Base-by-base conservation (phyloP, 2,113 vertebrate genomes). In the Pollimyrus isidori region DNA sequence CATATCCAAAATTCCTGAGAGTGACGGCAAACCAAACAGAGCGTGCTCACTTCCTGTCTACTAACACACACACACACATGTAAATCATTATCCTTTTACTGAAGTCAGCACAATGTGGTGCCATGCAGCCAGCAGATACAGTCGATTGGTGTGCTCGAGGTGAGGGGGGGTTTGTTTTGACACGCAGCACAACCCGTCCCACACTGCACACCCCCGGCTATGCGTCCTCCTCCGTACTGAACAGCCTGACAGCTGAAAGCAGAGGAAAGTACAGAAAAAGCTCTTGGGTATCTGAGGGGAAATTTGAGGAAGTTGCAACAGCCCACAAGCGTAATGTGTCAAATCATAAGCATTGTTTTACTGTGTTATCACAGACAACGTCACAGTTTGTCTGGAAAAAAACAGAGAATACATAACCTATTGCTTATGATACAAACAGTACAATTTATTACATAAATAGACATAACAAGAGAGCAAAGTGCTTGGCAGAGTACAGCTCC, bases 221-320 rank as follows among this genome's bases (percentile, higher is more conserved):
- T 46, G 19, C 30, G 15, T 53, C 15, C 49, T 86, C 7, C 48
- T 84, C 39, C 82, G 3, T 23, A 48, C 45, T 48, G 19, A 13
- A 17, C 45, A n/a, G 45, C 19, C 42, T 21, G 9, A 84, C 82
- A 87, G 50, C 49, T 39, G 50, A 53, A 15, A 53, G 50, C n/a
- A 56, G 26, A 87, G 85, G n/a, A 53, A 87, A 87, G 48, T 86
- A 86, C 85, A 52, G 19, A 84, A 84, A 82, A 84, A 48, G 23
- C 82, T 84, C 7, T 84, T 7, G 21, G 73, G 73, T 80, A 80
- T 80, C 73, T 80, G 17, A 84, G 82, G 82, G 82, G 82, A 45
- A 84, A 48, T 45, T 45, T 53, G 85, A 87, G 48, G n/a, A 87
- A 87, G 26, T 53, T 19, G 23, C 4, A 35, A 21, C 26, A 53